Percentiles rank a stretch among this genome's conserved stretches.
Evolutionary conservation across 2,113 vertebrate genomes (phyloP).

Genomic region (Bolborhynchus lineola): DNA sequence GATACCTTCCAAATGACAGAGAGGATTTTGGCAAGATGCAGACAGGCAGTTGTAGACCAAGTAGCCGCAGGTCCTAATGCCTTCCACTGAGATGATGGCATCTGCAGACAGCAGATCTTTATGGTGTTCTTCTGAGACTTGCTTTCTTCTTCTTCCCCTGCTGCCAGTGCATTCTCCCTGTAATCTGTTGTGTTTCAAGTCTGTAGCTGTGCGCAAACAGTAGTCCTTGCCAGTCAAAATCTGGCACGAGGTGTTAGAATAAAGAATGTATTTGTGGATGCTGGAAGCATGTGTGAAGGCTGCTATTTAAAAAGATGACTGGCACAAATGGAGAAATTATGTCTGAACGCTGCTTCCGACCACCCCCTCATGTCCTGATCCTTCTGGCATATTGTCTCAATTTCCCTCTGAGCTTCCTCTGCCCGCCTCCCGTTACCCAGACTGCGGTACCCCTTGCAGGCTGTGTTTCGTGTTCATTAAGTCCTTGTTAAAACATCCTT

Average conservation of each 20-base stretch:
- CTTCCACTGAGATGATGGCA: background rate
- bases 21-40: background rate
- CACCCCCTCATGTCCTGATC: constrained; percentile 17
- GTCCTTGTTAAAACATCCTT: background rate
- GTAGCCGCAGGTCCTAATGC: background rate
- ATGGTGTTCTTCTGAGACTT: background rate
- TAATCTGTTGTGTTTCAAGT: constrained; percentile 5
- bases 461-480: background rate
- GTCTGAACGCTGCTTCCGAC: background rate
- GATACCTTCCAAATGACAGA: background rate
- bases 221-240: constrained; percentile 43
- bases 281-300: constrained; percentile 16
- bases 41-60: background rate
- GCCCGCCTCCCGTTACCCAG: background rate
- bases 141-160: background rate
- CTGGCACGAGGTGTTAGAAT: constrained; percentile 29
- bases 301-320: constrained; percentile 45
- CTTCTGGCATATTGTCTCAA: background rate
- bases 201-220: background rate
- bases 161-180: background rate
- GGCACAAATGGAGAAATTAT: constrained; percentile 11
- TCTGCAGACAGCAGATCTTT: background rate
- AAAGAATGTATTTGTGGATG: constrained; percentile 24
- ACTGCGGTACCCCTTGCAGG: background rate
- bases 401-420: background rate